Base-by-base conservation (phyloP, 2,113 vertebrate species). In the Rousettus leschenaultii region DNA sequence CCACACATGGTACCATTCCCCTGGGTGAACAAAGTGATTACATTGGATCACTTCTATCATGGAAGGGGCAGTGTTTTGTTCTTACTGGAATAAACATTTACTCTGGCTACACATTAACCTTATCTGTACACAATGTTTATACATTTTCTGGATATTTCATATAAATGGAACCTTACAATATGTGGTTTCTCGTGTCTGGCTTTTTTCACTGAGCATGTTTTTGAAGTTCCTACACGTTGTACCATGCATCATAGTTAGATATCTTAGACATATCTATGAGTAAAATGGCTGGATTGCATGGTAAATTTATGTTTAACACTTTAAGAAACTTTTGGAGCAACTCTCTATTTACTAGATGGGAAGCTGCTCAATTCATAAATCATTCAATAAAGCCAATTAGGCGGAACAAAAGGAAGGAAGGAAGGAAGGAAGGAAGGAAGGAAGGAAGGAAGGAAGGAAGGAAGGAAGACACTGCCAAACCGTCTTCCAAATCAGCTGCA, bases 231-330 rank as follows among this genome's bases (percentile, higher is more conserved):
- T 65, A 48, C 53, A 86, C 10, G 5, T 48, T 24, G 16, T 57
- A 70, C 26, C 61, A 91, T 26, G 24, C 22, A 83, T 45, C 38
- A 1, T 40, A 63, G 40, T 55, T 45, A 83, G 79, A 33, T 45
- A 83, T 33, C 33, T 92, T 68, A 89, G 63, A 57, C 22, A 66
- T 35, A 78, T 30, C 40, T 63, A 38, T 70, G 24, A 74, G n/a
- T 26, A 33, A 70, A 59, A 70, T 28, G 45, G 15, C 51, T 53
- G 35, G n/a, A 30, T 80, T 61, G 79, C 48, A 55, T 45, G 19
- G n/a, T 82, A 77, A 82, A 86, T 90, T 82, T 93, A 28, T 86
- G 15, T 83, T 91, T 53, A 83, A 87, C 43, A 78, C 65, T 65
- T 89, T 87, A n/a, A 87, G 75, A 71, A 71, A 80, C 22, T 86